Evolutionary conservation across 2,113 vertebrate genomes (phyloP).

Genomic region (Vulpes lagopus): DNA sequence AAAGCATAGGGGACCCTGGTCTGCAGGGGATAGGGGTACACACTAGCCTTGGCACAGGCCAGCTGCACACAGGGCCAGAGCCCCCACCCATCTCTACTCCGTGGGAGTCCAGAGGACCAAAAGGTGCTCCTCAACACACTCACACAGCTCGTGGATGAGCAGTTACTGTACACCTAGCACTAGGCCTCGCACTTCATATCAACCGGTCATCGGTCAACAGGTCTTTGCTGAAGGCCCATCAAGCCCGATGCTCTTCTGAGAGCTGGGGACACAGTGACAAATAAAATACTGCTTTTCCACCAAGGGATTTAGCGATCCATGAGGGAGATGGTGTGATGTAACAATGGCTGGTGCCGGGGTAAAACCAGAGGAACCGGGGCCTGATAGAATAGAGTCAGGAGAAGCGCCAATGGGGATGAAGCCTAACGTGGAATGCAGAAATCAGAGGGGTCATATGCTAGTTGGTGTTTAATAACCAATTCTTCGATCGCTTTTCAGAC

Average conservation of each 20-base stretch:
- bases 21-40: neutral
- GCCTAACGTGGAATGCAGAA: rapidly evolving
- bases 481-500: neutral
- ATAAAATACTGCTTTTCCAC: rapidly evolving
- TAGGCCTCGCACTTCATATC: neutral
- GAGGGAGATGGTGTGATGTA: neutral
- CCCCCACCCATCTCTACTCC: too few species aligned
- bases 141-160: neutral
- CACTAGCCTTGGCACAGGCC: neutral
- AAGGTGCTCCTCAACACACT: neutral
- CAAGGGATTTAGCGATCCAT: neutral
- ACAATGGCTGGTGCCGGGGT: rapidly evolving
- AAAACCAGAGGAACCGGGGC: rapidly evolving
- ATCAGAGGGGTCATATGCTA: rapidly evolving
- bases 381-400: rapidly evolving
- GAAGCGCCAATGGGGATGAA: rapidly evolving
- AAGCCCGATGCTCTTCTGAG: rapidly evolving
- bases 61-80: neutral
- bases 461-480: neutral
- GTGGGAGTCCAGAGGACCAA: neutral
- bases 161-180: rapidly evolving
- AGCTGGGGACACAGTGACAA: neutral
- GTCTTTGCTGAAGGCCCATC: neutral
- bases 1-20: neutral
- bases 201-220: rapidly evolving